phyloP scores from a whole-genome alignment of 1,140 invertebrate species.

The Camponotus pennsylvanicus region DNA sequence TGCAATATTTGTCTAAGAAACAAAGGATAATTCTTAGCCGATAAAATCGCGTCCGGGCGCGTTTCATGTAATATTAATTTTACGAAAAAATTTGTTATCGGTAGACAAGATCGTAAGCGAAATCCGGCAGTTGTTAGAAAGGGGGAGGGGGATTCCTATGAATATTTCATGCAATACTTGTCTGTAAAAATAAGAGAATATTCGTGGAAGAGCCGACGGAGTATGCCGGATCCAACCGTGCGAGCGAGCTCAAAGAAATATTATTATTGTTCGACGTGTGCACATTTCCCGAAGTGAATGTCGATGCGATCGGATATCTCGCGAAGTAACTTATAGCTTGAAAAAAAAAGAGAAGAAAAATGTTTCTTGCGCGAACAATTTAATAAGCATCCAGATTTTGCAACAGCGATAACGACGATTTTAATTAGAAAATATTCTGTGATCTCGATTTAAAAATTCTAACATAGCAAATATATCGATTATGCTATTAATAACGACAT shows the following conservation, averaged over 20 bases:
- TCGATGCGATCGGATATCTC: slow-evolving; percentile 51
- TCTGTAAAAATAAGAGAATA: slow-evolving; percentile 55
- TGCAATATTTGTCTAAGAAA: slow-evolving; percentile 61
- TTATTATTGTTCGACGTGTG: slow-evolving; percentile 53
- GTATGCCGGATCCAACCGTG: not conserved
- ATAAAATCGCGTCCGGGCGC: slow-evolving; percentile 39
- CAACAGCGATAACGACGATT: not conserved
- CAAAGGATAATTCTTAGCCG: slow-evolving; percentile 56
- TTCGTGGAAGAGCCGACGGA: slow-evolving; percentile 21
- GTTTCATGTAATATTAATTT: slow-evolving; percentile 63
- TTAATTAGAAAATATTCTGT: slow-evolving; percentile 5
- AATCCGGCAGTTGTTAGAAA: slow-evolving; percentile 50
- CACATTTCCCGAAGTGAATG: slow-evolving; percentile 17
- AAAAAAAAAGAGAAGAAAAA: not conserved
- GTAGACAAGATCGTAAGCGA: slow-evolving; percentile 59
- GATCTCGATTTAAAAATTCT: not conserved
- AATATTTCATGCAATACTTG: slow-evolving; percentile 64
- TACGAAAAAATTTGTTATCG: slow-evolving; percentile 53
- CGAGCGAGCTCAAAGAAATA: slow-evolving; percentile 49
- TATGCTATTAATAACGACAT: not conserved
- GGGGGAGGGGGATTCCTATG: not conserved
- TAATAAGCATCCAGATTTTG: not conserved
- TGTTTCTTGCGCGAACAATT: not conserved
- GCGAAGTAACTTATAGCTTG: not conserved
- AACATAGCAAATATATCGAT: not conserved